Conservation (phyloP, 2,113 vertebrate genomes). For the Meleagris gallopavo region DNA sequence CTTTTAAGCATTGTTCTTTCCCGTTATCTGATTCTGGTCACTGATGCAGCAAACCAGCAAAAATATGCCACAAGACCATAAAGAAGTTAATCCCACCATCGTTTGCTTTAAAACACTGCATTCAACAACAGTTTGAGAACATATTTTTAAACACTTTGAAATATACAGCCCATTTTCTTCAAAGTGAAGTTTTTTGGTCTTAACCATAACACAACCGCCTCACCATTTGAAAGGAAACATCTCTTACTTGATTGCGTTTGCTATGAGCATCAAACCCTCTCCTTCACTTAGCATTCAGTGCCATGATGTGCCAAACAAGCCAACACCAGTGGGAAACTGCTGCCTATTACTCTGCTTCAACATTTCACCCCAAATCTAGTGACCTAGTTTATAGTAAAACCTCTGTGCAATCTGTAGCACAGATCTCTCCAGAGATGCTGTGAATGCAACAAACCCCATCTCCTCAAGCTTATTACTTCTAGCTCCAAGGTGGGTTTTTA, state of each 20-base stretch:
- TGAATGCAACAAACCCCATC: background rate
- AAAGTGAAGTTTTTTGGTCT: background rate
- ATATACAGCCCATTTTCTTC: background rate
- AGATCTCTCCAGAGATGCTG: background rate
- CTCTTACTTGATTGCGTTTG: background rate
- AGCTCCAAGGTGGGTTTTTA: background rate
- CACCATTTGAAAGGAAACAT: background rate
- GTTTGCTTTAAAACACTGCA: fast-evolving
- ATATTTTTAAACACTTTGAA: background rate
- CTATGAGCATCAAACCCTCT: background rate
- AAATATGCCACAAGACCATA: background rate
- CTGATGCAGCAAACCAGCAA: background rate
- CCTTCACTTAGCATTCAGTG: background rate
- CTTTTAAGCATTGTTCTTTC: background rate
- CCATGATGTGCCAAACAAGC: fast-evolving
- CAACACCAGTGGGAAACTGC: background rate
- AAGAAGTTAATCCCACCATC: background rate
- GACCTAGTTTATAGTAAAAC: background rate
- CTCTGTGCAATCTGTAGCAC: background rate
- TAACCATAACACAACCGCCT: background rate
- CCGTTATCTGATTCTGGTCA: background rate
- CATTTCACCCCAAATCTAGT: background rate
- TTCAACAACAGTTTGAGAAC: background rate
- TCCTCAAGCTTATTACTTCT: background rate
- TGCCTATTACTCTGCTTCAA: background rate